Evolutionary conservation across 1,140 invertebrate species (phyloP).

Genomic region (Adelges cooleyi): DNA sequence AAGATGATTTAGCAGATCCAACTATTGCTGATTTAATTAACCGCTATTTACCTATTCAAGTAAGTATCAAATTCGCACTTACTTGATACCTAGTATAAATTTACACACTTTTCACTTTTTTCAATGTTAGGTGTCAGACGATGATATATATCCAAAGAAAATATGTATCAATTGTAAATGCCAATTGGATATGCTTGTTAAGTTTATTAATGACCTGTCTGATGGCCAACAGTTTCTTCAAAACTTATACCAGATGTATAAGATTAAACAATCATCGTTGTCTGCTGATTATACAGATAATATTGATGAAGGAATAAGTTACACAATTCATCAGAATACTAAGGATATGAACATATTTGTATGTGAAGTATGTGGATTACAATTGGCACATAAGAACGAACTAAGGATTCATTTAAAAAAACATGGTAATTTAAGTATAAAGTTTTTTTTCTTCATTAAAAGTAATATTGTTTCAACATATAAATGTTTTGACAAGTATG

Average conservation of each 20-base stretch:
- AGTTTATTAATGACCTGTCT: neutral
- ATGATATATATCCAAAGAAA: constrained; percentile 7
- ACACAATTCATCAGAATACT: no score
- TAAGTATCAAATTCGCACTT: neutral
- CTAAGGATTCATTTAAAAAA: neutral
- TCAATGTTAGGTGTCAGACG: neutral
- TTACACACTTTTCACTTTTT: no score
- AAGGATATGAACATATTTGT: neutral
- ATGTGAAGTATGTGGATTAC: neutral
- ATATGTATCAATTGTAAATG: constrained; percentile 17
- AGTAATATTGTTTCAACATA: no score
- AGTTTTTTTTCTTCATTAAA: no score
- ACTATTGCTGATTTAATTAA: constrained; percentile 12
- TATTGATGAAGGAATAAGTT: neutral
- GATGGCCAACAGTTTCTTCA: constrained; percentile 7
- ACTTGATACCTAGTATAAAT: no score
- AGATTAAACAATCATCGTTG: neutral
- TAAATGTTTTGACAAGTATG: no score
- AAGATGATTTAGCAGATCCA: neutral
- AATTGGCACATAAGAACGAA: neutral
- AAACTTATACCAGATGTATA: constrained; percentile 2
- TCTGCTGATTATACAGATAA: neutral
- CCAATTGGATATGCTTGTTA: constrained; percentile 9
- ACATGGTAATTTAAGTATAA: constrained; percentile 11
- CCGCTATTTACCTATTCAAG: constrained; percentile 9